Evolutionary conservation across 2,888 invertebrate species (phyloP).

Genomic region (Rhyacophila evoluta): DNA sequence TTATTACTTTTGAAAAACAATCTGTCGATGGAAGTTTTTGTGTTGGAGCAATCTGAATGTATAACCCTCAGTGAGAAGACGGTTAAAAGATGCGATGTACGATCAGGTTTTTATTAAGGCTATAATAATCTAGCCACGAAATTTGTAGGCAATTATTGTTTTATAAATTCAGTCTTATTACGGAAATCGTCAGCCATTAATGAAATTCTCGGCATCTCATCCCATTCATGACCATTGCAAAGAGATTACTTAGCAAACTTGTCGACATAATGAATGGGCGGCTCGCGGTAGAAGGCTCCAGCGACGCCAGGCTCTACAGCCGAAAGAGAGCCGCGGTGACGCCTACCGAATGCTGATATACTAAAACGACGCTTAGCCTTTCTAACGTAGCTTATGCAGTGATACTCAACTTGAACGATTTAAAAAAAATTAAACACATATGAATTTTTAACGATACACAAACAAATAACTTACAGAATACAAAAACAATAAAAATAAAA

Average conservation of each 20-base stretch:
- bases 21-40: no score
- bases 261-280: slow-evolving; percentile 17
- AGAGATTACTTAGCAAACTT: not conserved
- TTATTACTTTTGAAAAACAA: no score
- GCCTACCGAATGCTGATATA: not conserved
- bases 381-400: not conserved
- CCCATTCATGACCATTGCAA: not conserved
- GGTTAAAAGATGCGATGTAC: no score
- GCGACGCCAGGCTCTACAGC: not conserved
- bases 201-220: not conserved
- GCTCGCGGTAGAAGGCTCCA: not conserved
- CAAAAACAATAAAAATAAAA: no score
- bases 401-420: no score
- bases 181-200: not conserved
- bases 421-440: no score
- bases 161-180: not conserved
- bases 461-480: no score
- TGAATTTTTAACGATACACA: no score
- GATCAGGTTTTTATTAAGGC: no score
- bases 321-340: not conserved
- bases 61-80: no score
- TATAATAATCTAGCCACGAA: not conserved
- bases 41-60: no score
- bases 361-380: not conserved
- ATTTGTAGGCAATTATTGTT: not conserved